Percentiles rank a stretch among this genome's conserved stretches.
These are phyloP conservation scores for Prunella strophiata DNA, from an alignment of 2,797 vertebrate species.

Conservation along the genomic window DNA sequence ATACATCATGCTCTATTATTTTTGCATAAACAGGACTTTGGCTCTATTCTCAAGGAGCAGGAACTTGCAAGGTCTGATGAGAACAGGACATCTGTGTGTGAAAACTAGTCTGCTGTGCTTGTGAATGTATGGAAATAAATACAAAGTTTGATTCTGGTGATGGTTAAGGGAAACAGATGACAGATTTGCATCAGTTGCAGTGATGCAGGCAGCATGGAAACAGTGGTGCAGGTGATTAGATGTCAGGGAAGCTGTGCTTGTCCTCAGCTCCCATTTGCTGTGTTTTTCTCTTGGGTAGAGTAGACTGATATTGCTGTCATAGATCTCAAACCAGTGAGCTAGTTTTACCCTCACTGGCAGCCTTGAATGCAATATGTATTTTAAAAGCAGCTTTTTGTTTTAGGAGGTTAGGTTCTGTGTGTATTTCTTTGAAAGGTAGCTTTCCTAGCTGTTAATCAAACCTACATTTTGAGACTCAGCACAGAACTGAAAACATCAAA, in stretches of 20 bases:
- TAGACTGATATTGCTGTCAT: background rate
- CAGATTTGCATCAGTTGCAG: background rate
- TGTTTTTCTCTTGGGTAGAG: background rate
- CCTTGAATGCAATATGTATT: background rate
- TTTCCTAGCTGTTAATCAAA: background rate
- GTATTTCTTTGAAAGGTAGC: background rate
- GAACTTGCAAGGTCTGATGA: background rate
- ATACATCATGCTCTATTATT: background rate
- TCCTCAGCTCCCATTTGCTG: background rate
- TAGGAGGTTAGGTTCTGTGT: background rate
- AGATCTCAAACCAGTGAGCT: background rate
- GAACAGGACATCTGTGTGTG: background rate
- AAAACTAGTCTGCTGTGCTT: background rate
- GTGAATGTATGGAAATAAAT: background rate
- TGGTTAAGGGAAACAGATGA: background rate
- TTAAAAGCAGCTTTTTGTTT: background rate
- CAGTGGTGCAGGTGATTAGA: background rate
- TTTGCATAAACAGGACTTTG: background rate
- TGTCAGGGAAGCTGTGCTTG: background rate
- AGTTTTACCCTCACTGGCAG: background rate
- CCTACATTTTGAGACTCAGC: background rate
- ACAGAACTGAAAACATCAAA: background rate
- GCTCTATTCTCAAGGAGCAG: background rate
- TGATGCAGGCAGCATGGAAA: background rate
- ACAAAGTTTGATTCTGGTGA: background rate